A percentile compares a stretch with the other conserved stretches of the same genome.
Evolutionary conservation across 2,797 vertebrate species (phyloP).

Genomic region (Hydrolagus colliei): DNA sequence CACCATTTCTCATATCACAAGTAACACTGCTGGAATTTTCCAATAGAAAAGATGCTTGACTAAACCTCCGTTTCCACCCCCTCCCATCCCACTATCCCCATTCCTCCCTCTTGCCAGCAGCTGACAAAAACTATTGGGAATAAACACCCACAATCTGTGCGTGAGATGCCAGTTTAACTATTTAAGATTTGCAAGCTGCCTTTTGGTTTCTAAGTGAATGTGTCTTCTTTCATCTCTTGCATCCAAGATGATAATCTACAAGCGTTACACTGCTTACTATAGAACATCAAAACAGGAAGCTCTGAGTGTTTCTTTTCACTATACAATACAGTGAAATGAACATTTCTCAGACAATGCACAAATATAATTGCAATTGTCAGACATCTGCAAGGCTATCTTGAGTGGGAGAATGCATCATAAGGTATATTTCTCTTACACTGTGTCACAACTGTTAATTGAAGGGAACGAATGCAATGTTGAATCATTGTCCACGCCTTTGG

Average conservation of each 20-base stretch:
- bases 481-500: not conserved
- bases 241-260: not conserved
- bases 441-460: too few relatives aligned
- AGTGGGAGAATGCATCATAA: too few relatives aligned
- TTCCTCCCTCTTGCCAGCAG: not conserved
- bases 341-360: not conserved
- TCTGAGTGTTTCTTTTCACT: not conserved
- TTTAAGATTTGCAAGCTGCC: not conserved
- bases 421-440: too few relatives aligned
- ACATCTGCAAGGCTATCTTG: too few relatives aligned
- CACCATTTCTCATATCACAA: constrained; percentile 27
- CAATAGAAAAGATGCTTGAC: constrained; percentile 24
- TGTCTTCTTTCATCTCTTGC: not conserved
- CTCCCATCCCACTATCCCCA: not conserved
- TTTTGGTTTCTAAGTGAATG: not conserved
- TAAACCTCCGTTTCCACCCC: too few relatives aligned
- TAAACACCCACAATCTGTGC: not conserved
- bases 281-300: not conserved
- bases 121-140: not conserved
- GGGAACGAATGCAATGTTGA: not conserved
- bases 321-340: not conserved
- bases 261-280: not conserved
- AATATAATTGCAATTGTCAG: not conserved
- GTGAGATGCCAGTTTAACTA: not conserved
- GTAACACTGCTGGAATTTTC: constrained; percentile 26